phyloP scores from a whole-genome alignment of 1,140 invertebrate species.

The Meloidogyne chitwoodi region DNA sequence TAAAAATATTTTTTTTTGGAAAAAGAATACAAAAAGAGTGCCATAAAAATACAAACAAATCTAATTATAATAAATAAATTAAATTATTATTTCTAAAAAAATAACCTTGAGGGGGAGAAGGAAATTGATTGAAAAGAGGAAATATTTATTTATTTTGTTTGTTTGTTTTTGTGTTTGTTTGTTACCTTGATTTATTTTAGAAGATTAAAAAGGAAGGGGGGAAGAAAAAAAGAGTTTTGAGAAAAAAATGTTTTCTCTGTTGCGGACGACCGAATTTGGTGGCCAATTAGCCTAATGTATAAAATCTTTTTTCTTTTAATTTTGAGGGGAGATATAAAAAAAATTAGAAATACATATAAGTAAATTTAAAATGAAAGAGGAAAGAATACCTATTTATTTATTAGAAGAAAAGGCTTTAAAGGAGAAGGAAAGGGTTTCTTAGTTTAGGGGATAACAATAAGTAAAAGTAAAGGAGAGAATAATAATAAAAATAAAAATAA shows the following conservation, averaged over 20 bases:
- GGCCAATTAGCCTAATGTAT: not conserved
- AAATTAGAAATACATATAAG: no score
- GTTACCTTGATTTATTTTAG: not conserved
- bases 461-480: no score
- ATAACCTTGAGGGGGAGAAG: not conserved
- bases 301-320: no score
- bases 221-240: not conserved
- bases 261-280: not conserved
- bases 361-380: not conserved
- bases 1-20: no score
- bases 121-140: not conserved
- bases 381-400: no score
- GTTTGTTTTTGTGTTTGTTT: not conserved
- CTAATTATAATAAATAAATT: not conserved
- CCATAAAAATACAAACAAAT: no score
- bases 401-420: not conserved
- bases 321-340: no score
- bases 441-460: no score
- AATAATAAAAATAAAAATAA: no score
- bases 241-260: not conserved
- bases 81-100: not conserved
- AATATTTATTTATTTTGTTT: no score
- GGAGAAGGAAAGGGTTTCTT: not conserved
- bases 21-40: no score
- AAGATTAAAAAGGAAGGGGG: not conserved